Conservation (phyloP, 2,113 vertebrate genomes). For the Psittacus erithacus region DNA sequence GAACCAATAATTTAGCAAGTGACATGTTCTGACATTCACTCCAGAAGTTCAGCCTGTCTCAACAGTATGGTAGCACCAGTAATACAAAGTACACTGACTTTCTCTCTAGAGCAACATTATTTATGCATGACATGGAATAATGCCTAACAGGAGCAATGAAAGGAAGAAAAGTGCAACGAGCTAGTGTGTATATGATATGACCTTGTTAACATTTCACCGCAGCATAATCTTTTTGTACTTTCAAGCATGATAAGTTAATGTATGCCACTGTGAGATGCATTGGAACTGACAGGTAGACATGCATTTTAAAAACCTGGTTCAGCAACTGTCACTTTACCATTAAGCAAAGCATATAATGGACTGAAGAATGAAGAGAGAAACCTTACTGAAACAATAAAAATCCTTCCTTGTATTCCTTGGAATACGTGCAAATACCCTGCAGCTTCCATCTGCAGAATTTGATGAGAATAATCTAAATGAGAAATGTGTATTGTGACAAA, state of each 20-base stretch:
- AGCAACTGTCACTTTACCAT: slow-evolving; percentile 4
- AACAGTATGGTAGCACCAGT: neutral
- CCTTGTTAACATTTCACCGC: slow-evolving; percentile 57
- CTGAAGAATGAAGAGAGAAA: neutral
- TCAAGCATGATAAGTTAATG: slow-evolving; percentile 48
- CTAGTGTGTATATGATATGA: slow-evolving; percentile 53
- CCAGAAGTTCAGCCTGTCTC: slow-evolving; percentile 45
- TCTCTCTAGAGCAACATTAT: slow-evolving; percentile 37
- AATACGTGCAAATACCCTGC: neutral
- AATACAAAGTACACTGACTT: slow-evolving; percentile 14
- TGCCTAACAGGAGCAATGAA: slow-evolving; percentile 45
- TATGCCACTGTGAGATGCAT: neutral
- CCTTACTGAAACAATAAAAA: neutral
- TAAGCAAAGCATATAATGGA: neutral
- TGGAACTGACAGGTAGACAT: slow-evolving; percentile 46
- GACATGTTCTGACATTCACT: slow-evolving; percentile 22
- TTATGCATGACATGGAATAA: slow-evolving; percentile 65
- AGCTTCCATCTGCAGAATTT: neutral
- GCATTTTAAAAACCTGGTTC: slow-evolving; percentile 40
- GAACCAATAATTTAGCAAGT: slow-evolving; percentile 25
- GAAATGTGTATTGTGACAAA: neutral
- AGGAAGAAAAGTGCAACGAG: slow-evolving; percentile 56
- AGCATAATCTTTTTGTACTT: slow-evolving; percentile 57
- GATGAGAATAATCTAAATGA: neutral
- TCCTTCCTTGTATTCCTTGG: neutral